Evolutionary conservation across 2,888 invertebrate genomes (phyloP).

Genomic region (Sarcophaga subvicina): DNA sequence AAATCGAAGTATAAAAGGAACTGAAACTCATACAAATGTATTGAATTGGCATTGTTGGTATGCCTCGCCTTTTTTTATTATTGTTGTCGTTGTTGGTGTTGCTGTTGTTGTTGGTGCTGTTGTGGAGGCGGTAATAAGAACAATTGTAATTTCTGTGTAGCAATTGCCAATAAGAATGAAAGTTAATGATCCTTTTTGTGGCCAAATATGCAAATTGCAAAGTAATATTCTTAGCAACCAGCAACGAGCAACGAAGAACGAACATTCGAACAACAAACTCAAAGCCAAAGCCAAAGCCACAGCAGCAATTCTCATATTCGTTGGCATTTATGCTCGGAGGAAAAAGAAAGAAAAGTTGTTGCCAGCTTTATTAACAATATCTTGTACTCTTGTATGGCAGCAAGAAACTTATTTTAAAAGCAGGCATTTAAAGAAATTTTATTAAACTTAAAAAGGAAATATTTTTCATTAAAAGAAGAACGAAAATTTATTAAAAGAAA

Average conservation of each 20-base stretch:
- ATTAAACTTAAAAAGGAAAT: background rate
- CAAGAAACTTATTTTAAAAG: background rate
- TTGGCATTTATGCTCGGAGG: background rate
- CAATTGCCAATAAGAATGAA: constrained; percentile 69
- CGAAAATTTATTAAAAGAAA: background rate
- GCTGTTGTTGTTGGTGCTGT: constrained; percentile 40
- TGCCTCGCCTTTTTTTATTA: no score
- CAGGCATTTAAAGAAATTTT: background rate
- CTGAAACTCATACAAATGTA: constrained; percentile 26
- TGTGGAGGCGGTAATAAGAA: constrained; percentile 63
- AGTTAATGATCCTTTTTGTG: constrained; percentile 69
- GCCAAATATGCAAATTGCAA: constrained; percentile 67
- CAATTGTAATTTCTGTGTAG: constrained; percentile 66
- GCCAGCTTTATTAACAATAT: background rate
- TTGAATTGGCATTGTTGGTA: background rate
- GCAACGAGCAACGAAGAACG: background rate
- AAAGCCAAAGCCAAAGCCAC: constrained; percentile 15
- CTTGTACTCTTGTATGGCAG: background rate
- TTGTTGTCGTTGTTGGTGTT: constrained; percentile 8
- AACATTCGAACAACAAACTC: background rate
- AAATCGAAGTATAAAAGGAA: constrained; percentile 18
- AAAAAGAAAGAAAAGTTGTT: background rate
- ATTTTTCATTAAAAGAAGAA: background rate
- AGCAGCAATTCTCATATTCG: background rate
- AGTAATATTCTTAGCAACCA: constrained; percentile 44